These are phyloP conservation scores for Oncorhynchus tshawytscha DNA, from an alignment of 2,113 vertebrate species.

Conservation along the genomic window DNA sequence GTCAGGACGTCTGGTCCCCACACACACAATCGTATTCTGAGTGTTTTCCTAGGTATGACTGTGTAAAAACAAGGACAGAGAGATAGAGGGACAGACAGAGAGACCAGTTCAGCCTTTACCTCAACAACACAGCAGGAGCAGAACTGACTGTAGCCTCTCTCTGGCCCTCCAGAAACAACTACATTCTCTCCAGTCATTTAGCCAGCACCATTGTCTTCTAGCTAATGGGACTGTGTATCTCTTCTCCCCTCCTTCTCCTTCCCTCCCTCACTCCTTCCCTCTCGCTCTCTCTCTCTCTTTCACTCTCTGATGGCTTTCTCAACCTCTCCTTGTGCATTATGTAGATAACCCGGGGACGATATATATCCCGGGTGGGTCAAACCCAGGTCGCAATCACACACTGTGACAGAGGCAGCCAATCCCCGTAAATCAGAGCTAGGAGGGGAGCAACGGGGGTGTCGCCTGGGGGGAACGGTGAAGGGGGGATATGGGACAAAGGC, in stretches of 20 bases:
- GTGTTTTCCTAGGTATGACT: too few relatives aligned
- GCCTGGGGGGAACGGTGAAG: conserved; percentile 11
- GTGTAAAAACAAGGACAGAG: too few relatives aligned
- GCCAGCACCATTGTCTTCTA: conserved; percentile 55
- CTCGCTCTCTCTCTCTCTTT: neutral
- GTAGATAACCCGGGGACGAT: conserved; percentile 74
- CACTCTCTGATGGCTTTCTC: conserved; percentile 59
- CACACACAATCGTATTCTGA: too few relatives aligned
- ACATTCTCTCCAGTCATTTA: conserved; percentile 60
- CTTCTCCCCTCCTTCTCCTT: conserved; percentile 14
- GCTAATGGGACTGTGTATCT: conserved; percentile 69
- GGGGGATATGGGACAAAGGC: conserved; percentile 16
- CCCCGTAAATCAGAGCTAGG: conserved; percentile 71
- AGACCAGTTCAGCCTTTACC: neutral
- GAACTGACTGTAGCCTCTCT: conserved; percentile 3
- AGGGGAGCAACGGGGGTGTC: conserved; percentile 11
- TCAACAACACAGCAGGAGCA: conserved; percentile 4
- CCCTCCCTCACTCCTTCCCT: conserved; percentile 40
- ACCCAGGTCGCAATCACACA: conserved; percentile 78
- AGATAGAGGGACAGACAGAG: neutral
- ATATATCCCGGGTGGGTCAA: conserved; percentile 79
- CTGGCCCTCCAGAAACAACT: conserved; percentile 37
- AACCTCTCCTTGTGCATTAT: conserved; percentile 74
- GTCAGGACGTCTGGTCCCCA: too few relatives aligned
- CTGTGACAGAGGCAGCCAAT: conserved; percentile 69